These are phyloP conservation scores for Ceratothoa steindachneri DNA, from an alignment of 2,888 invertebrate species.

Conservation along the genomic window DNA sequence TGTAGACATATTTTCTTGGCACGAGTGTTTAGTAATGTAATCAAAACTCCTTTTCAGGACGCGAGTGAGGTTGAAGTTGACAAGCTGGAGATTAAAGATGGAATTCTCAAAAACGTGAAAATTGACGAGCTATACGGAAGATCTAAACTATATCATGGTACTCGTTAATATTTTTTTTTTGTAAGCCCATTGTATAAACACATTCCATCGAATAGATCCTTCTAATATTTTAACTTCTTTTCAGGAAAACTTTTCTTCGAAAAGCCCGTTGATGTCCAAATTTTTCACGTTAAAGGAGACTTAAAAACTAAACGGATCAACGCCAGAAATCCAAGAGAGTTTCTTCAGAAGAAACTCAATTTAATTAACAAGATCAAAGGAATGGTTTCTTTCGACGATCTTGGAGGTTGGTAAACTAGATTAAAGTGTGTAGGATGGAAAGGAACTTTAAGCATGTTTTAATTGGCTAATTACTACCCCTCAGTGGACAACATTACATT, in stretches of 20 bases:
- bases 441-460: no score
- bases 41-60: no score
- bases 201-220: no score
- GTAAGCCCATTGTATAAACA: no score
- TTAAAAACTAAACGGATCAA: neutral
- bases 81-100: neutral
- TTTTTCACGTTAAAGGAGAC: neutral
- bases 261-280: neutral
- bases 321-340: neutral
- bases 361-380: neutral
- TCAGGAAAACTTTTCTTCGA: neutral
- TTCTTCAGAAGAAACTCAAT: neutral
- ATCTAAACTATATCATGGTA: neutral
- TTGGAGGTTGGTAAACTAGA: no score
- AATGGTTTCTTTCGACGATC: neutral
- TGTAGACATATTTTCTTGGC: no score
- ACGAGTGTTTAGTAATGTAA: no score
- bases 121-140: neutral
- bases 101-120: neutral
- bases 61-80: neutral
- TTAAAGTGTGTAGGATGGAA: no score
- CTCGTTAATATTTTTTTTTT: no score
- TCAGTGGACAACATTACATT: neutral
- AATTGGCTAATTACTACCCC: neutral
- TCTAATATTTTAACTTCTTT: no score